These are phyloP conservation scores for Cremastinae sp. DNA, from an alignment of 2,888 invertebrate genomes.

Conservation along the genomic window DNA sequence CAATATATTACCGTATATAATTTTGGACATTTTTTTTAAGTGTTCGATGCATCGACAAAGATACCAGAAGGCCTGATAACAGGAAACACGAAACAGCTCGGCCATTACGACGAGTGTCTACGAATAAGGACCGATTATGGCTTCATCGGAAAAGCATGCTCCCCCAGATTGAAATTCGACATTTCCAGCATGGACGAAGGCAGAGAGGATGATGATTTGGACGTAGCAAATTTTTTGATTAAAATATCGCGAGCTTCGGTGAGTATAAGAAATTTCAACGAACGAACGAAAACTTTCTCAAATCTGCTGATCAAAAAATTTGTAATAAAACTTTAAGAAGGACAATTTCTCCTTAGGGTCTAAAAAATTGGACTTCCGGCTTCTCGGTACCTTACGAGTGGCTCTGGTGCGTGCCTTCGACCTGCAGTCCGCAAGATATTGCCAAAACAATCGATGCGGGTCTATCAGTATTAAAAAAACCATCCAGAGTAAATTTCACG, in stretches of 20 bases:
- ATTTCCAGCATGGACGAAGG: slow-evolving; percentile 58
- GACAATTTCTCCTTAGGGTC: slow-evolving; percentile 49
- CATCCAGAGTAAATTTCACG: slow-evolving; percentile 68
- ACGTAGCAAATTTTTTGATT: slow-evolving; percentile 69
- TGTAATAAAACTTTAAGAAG: no score
- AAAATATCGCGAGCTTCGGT: slow-evolving; percentile 71
- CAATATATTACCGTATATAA: no score
- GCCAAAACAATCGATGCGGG: slow-evolving; percentile 68
- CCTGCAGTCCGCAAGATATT: slow-evolving; percentile 72
- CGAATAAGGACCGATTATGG: slow-evolving; percentile 79
- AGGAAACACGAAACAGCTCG: slow-evolving; percentile 86
- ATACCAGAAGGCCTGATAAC: slow-evolving; percentile 86
- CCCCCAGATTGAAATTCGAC: slow-evolving; percentile 82
- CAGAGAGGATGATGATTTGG: slow-evolving; percentile 42
- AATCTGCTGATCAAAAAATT: background rate
- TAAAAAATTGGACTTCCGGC: slow-evolving; percentile 58
- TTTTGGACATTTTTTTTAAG: slow-evolving; percentile 77
- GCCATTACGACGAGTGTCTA: slow-evolving; percentile 89
- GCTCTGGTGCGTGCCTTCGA: slow-evolving; percentile 77
- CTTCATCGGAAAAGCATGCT: slow-evolving; percentile 85
- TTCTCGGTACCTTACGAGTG: slow-evolving; percentile 68
- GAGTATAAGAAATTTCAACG: no score
- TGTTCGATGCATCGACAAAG: slow-evolving; percentile 89
- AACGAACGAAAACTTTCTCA: no score
- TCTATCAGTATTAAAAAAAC: slow-evolving; percentile 69